Percentiles rank a stretch among this genome's conserved stretches.
These are phyloP conservation scores for Galerucella nymphaeae DNA, from an alignment of 2,888 invertebrate genomes.

Conservation along the genomic window DNA sequence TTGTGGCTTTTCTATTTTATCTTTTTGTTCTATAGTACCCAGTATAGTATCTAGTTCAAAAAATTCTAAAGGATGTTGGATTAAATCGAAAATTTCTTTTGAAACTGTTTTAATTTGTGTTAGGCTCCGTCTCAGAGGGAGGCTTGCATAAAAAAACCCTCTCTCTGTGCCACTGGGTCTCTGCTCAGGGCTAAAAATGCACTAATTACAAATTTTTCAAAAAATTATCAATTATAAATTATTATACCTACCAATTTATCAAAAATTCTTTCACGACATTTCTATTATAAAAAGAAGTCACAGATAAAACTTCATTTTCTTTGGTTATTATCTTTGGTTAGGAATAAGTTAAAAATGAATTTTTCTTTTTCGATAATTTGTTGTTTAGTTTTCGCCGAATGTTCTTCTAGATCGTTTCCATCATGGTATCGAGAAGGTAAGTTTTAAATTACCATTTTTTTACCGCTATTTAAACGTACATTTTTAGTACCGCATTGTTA, in stretches of 20 bases:
- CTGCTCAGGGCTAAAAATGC: too few relatives aligned
- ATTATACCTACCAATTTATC: background rate
- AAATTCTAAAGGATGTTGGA: too few relatives aligned
- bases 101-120: too few relatives aligned
- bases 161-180: too few relatives aligned
- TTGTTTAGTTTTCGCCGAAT: background rate
- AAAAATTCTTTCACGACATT: background rate
- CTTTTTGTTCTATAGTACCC: too few relatives aligned
- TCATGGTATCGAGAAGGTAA: background rate
- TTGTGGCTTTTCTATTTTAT: too few relatives aligned
- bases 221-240: too few relatives aligned
- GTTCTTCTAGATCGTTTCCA: background rate
- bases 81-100: too few relatives aligned
- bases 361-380: background rate
- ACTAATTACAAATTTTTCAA: background rate
- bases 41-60: too few relatives aligned
- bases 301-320: background rate
- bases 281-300: background rate
- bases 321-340: background rate
- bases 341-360: background rate
- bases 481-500: slow-evolving; percentile 18
- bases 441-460: background rate
- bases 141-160: too few relatives aligned
- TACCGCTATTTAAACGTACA: background rate
- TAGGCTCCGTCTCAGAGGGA: too few relatives aligned